These are phyloP conservation scores for Spinibarbus caldwelli DNA, from an alignment of 2,797 vertebrate genomes.

Conservation along the genomic window DNA sequence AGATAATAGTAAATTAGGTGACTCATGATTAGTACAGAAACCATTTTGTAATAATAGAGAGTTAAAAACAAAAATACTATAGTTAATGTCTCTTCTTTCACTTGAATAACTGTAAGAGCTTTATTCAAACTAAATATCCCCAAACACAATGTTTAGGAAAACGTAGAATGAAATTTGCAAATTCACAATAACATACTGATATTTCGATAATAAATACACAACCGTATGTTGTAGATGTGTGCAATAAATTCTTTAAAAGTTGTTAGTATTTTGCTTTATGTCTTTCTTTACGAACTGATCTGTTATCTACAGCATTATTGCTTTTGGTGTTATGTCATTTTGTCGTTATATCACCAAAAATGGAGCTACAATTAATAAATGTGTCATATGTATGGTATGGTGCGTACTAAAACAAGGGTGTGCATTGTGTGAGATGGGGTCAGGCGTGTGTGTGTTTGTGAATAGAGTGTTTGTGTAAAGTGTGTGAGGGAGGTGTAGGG, in stretches of 20 bases:
- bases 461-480: slow-evolving; percentile 61
- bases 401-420: not conserved
- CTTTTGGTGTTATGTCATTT: not conserved
- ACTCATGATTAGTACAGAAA: not conserved
- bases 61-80: not conserved
- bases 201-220: not conserved
- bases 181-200: not conserved
- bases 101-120: not conserved
- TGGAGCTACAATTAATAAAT: slow-evolving; percentile 15
- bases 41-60: too few relatives aligned
- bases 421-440: slow-evolving; percentile 6
- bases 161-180: not conserved
- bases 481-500: slow-evolving; percentile 66
- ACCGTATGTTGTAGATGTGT: not conserved
- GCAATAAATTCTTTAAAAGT: not conserved
- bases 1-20: not conserved
- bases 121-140: not conserved
- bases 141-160: not conserved
- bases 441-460: slow-evolving; percentile 44
- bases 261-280: not conserved
- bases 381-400: slow-evolving; percentile 13
- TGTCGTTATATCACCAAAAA: not conserved
- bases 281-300: not conserved
- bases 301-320: not conserved
- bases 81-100: not conserved